These are phyloP conservation scores for Donacobius atricapilla DNA, from an alignment of 2,113 vertebrate genomes.

Conservation along the genomic window DNA sequence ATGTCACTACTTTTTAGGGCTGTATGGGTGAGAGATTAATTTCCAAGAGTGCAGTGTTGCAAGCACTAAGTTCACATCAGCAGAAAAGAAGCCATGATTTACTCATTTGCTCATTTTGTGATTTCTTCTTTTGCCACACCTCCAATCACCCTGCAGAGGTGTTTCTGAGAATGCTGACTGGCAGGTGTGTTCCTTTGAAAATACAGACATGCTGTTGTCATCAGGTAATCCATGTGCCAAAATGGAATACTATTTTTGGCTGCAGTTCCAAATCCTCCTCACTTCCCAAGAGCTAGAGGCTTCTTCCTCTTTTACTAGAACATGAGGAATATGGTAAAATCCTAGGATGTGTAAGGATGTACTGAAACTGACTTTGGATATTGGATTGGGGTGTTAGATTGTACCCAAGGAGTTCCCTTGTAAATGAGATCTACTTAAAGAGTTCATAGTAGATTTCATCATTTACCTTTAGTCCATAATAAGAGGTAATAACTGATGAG, in stretches of 20 bases:
- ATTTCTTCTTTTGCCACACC: neutral
- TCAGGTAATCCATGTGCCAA: neutral
- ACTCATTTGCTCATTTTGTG: neutral
- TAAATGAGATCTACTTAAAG: neutral
- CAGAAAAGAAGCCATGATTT: neutral
- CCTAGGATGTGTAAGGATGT: neutral
- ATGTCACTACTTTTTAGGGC: neutral
- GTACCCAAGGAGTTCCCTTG: neutral
- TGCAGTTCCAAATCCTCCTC: neutral
- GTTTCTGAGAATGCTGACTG: neutral
- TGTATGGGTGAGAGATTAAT: neutral
- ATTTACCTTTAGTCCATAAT: neutral
- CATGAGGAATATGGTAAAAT: neutral
- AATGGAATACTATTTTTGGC: neutral
- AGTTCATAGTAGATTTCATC: neutral
- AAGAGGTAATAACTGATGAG: neutral
- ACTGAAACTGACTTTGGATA: neutral
- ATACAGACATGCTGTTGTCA: accelerated
- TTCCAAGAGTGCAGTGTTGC: neutral
- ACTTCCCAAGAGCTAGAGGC: neutral
- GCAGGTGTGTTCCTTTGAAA: neutral
- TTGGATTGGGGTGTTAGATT: neutral
- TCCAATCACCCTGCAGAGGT: neutral
- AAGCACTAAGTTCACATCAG: neutral
- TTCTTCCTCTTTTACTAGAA: neutral